Conservation (phyloP, 2,888 invertebrate species). For the Parasteatoda lunata region DNA sequence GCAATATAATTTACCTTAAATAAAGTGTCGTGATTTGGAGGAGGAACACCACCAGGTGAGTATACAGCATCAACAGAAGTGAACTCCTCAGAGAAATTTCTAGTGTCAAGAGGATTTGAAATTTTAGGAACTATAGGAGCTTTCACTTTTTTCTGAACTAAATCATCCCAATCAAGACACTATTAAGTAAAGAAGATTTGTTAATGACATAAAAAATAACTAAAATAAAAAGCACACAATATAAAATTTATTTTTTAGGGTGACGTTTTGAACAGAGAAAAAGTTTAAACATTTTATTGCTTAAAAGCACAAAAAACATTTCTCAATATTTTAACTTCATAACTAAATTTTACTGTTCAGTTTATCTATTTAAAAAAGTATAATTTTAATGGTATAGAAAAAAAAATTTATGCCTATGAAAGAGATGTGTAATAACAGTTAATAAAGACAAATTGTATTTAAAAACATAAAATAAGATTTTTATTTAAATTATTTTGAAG, state of each 20-base stretch:
- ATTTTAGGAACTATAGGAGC: slow-evolving; percentile 95
- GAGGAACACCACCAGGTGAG: slow-evolving; percentile 76
- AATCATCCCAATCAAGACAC: slow-evolving; percentile 87
- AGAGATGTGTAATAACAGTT: no score
- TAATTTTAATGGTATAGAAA: no score
- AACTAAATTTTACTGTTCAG: no score
- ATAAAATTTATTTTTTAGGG: neutral
- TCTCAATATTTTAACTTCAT: no score
- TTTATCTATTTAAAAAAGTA: no score
- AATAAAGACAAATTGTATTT: no score
- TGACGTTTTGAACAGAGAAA: neutral
- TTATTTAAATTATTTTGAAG: no score
- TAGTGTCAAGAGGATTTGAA: slow-evolving; percentile 88
- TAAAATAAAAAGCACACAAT: neutral
- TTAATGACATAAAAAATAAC: no score
- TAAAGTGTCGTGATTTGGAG: slow-evolving; percentile 80
- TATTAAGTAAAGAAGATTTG: slow-evolving; percentile 72
- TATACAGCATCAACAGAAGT: slow-evolving; percentile 93
- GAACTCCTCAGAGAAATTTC: slow-evolving; percentile 97
- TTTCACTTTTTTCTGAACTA: slow-evolving; percentile 84
- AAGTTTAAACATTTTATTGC: neutral
- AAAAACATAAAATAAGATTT: no score
- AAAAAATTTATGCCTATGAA: no score
- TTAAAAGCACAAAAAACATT: no score
- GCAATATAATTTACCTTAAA: slow-evolving; percentile 81